Base-by-base conservation (phyloP, 1,140 invertebrate genomes). In the Bradysia coprophila region DNA sequence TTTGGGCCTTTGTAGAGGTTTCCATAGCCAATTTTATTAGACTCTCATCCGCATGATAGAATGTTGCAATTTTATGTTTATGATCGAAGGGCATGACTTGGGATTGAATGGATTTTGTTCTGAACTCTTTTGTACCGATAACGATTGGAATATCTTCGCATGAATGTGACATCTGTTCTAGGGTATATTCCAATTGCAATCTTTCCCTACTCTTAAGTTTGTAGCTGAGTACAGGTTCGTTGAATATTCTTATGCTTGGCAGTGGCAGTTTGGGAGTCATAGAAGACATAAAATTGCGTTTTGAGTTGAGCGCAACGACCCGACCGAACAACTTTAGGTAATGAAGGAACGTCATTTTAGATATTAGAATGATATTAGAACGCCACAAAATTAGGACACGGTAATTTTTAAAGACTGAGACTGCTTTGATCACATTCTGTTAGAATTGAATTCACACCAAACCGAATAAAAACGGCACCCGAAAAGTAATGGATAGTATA, bases 71-170 rank as follows among this genome's bases (percentile, higher is more conserved):
- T 55, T 87, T 87, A 43, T 76, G 75, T 41, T 72, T 56, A 56
- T 96, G 91, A 59, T 94, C 75, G 59, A 91, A 90, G 1, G 92
- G 91, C 85, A 74, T 75, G 13, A 74, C 71, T 59, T 75, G 66
- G 61, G 84, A 79, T 47, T 69, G 68, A 20, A 81, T 74, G 48
- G 78, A 64, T 28, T 81, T 70, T 2, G 85, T 84, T 44, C 72
- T 74, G 49, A 83, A 80, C 61, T 84, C 81, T 61, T 95, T 73
- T 45, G 81, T 78, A 9, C 89, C 91, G 57, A 97, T 92, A 19
- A 96, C 73, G 52, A 97, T 81, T 0, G 93, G 93, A 37, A 96
- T 73, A 46, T 96, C 91, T 54, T 81, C 74, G 24, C 75, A 75
- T 32, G 71, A 67, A 18, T 57, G 62, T 21, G 72, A 65, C 51